Base-by-base conservation (phyloP, 2,888 invertebrate species). In the Galeopsomyia nigrocyanea region DNA sequence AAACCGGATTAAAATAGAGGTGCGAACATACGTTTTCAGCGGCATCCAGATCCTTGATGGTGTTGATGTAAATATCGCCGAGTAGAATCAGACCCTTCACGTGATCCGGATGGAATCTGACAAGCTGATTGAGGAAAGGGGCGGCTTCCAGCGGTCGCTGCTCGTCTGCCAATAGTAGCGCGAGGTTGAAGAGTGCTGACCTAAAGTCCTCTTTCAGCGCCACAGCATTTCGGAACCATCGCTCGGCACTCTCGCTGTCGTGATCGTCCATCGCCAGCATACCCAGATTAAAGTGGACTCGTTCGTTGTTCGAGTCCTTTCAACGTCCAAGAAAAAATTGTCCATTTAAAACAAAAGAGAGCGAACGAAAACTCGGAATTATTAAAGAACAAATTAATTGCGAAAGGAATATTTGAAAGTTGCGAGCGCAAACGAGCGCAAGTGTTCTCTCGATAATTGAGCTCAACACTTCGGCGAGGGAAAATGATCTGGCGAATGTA, bases 231-330 rank as follows among this genome's bases (percentile, higher is more conserved):
- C 95, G 91, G 87, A 97, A 97, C 93, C 95, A 96, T 68, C 93
- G 91, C 86, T 97, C 97, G 0, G 98, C 97, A 80, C 94, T 93
- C 49, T 92, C 92, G 55, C 93, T 94, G 83, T 97, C 94, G 56
- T 94, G 92, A 82, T 96, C 96, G 86, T 98, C 98, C 97, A 97
- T 98, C 55, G 97, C 94, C 57, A 98, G 88, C 98, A 98, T 98
- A 77, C 97, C 98, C 68, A 97, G 89, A 88, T 98, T 97, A 87
- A 98, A 98, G 87, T 95, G 95, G 6, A 97, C 94, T 74, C 97
- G 91, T 84, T 97, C 96, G 85, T 98, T 97, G 73, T 92, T 92
- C 0, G 88, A 87, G 76, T 90, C 92, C 89, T 91, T n/a, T n/a
- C n/a, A n/a, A n/a, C n/a, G n/a, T n/a, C n/a, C n/a, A n/a, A n/a